Conservation (phyloP, 2,113 vertebrate genomes). For the Oryzias curvinotus region DNA sequence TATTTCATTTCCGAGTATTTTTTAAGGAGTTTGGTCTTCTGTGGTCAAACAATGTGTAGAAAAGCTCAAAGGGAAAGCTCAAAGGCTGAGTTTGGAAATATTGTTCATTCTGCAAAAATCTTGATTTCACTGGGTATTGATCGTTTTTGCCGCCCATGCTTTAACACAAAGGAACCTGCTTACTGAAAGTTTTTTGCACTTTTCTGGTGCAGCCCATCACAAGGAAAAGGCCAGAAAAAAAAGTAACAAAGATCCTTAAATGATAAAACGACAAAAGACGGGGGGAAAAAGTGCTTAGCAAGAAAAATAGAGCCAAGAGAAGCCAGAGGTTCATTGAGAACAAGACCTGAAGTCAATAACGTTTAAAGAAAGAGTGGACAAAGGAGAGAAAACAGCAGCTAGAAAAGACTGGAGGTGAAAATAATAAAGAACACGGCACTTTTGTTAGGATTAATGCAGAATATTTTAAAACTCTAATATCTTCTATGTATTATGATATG, state of each 20-base stretch:
- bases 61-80: background rate
- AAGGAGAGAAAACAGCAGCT: background rate
- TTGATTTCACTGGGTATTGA: slow-evolving; percentile 22
- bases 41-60: background rate
- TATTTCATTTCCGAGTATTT: too few species aligned
- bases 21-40: too few species aligned
- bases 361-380: background rate
- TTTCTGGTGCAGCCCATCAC: slow-evolving; percentile 25
- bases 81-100: slow-evolving; percentile 1
- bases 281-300: background rate
- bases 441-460: background rate
- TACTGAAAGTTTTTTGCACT: slow-evolving; percentile 20
- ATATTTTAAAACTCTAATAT: background rate
- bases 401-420: background rate
- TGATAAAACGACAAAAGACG: too few species aligned
- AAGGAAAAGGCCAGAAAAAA: slow-evolving; percentile 21
- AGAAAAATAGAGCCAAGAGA: background rate
- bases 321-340: background rate
- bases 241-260: background rate
- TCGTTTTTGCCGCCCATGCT: slow-evolving; percentile 12
- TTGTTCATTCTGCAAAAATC: slow-evolving; percentile 1
- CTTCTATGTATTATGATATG: too few species aligned
- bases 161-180: slow-evolving; percentile 17
- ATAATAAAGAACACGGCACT: background rate
- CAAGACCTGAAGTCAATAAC: background rate